Base-by-base conservation (phyloP, 1,140 invertebrate species). In the Riptortus pedestris region DNA sequence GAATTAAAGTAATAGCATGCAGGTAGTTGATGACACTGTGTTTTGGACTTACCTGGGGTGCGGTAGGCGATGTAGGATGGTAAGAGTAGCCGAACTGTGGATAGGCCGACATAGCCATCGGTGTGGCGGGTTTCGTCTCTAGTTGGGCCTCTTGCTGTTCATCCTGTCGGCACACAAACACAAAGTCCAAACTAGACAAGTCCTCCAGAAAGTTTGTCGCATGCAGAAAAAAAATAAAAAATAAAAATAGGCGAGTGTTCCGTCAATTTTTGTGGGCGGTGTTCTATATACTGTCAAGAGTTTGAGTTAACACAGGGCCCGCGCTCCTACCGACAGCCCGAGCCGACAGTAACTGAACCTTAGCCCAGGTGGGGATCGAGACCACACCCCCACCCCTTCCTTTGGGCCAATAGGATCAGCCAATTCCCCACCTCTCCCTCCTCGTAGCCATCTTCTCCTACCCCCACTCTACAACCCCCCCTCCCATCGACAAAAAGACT, bases 21-120 rank as follows among this genome's bases (percentile, higher is more conserved):
- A n/a, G n/a, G n/a, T n/a, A n/a, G n/a, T n/a, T n/a, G n/a, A n/a
- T n/a, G n/a, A n/a, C n/a, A n/a, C n/a, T n/a, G n/a, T n/a, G n/a
- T n/a, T n/a, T n/a, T n/a, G n/a, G 51, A 55, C 24, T 27, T 62
- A 62, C 61, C 61, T 62, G 61, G 0, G 59, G 85, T 7, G 67
- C 65, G 5, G 67, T 63, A 77, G 86, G 71, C n/a, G 67, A 67
- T 24, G 85, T 83, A 77, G 85, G 79, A 76, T 85, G 82, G 79
- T 88, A 88, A 61, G 84, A 80, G 75, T 89, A 89, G 77, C 86
- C 85, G 77, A 88, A 89, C 78, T 89, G 86, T 73, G 86, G 80
- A 78, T 88, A 89, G 69, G 85, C 84, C 73, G 86, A 87, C 86
- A 89, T 89, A 64, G 74, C 70, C 67, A 70, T 67, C 22, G 45